Conservation (phyloP, 1,140 invertebrate species). For the Cotesia chilonis region DNA sequence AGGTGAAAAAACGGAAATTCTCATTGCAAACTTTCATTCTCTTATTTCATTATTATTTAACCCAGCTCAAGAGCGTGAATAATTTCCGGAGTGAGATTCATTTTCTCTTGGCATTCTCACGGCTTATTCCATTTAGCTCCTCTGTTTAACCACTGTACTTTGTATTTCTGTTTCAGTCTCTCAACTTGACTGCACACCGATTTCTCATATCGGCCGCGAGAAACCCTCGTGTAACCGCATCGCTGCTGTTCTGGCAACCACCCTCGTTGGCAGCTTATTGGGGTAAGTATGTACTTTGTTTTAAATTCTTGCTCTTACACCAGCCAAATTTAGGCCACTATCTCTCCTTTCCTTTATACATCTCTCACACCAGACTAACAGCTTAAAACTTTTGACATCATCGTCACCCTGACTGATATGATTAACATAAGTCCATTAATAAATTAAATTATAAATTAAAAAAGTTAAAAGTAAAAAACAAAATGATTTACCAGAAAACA, state of each 20-base stretch:
- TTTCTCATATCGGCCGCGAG: constrained; percentile 29
- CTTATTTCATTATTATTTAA: constrained; percentile 6
- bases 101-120: constrained; percentile 35
- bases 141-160: neutral
- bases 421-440: neutral
- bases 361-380: neutral
- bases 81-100: constrained; percentile 36
- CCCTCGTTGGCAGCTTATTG: constrained; percentile 36
- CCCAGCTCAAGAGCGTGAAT: constrained; percentile 19
- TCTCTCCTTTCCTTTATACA: neutral
- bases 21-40: constrained; percentile 3
- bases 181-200: constrained; percentile 18
- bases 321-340: constrained; percentile 34
- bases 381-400: neutral
- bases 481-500: no score
- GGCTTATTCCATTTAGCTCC: neutral
- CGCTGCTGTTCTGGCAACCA: constrained; percentile 27
- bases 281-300: constrained; percentile 36
- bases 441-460: neutral
- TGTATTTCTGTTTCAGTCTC: neutral
- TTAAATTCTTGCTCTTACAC: constrained; percentile 25
- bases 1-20: neutral
- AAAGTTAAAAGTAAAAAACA: neutral
- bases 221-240: constrained; percentile 4
- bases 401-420: neutral